These are phyloP conservation scores for Calephelis nemesis DNA, from an alignment of 1,140 invertebrate species.

Conservation along the genomic window DNA sequence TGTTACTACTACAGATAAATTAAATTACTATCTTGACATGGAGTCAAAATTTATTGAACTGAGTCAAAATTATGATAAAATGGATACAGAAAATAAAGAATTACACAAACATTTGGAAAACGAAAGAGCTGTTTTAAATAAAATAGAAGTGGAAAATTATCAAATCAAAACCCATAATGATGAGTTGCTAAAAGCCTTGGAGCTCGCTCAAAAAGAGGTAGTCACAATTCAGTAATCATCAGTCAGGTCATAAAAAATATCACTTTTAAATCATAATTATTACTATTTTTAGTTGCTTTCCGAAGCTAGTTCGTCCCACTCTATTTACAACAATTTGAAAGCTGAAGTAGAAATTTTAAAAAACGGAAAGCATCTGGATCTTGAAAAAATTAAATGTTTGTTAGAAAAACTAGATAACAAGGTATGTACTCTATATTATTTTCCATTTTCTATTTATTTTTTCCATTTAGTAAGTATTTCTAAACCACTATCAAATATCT, in stretches of 20 bases:
- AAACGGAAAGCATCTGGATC: constrained; percentile 46
- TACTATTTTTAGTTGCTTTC: constrained; percentile 38
- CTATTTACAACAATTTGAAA: constrained; percentile 37
- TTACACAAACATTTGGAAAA: constrained; percentile 43
- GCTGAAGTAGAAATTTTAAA: constrained; percentile 56
- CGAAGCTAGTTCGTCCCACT: constrained; percentile 26
- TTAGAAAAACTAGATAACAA: constrained; percentile 54
- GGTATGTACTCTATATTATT: constrained; percentile 35
- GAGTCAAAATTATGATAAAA: constrained; percentile 25
- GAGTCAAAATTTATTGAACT: constrained; percentile 40
- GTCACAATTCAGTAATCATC: background rate
- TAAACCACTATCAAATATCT: too few relatives aligned
- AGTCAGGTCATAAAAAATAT: background rate
- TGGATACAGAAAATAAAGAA: constrained; percentile 47
- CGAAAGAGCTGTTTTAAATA: constrained; percentile 38
- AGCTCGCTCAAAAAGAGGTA: constrained; percentile 52
- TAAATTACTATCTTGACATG: constrained; percentile 44
- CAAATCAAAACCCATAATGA: constrained; percentile 43
- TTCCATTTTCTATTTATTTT: too few relatives aligned
- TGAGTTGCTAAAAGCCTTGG: constrained; percentile 42
- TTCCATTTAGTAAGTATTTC: too few relatives aligned
- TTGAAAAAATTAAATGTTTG: constrained; percentile 49
- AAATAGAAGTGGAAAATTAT: constrained; percentile 44
- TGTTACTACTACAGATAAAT: constrained; percentile 38
- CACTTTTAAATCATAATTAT: background rate